These are phyloP conservation scores for Resseliella maxima DNA, from an alignment of 2,888 invertebrate genomes.

Conservation along the genomic window DNA sequence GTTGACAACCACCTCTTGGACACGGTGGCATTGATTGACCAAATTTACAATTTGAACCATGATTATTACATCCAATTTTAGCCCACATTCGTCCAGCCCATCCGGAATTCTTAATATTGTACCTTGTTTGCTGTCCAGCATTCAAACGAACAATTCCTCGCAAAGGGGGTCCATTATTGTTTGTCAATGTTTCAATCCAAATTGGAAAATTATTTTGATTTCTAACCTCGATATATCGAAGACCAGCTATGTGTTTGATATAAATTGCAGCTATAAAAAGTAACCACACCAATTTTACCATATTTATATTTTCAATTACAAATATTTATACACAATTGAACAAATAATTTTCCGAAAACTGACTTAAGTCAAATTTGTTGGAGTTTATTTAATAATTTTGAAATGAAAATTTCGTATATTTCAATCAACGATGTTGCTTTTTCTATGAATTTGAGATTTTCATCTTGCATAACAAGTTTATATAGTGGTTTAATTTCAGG, in stretches of 20 bases:
- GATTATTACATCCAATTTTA: constrained; percentile 35
- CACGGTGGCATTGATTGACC: constrained; percentile 55
- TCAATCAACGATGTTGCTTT: too few species aligned
- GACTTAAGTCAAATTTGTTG: too few species aligned
- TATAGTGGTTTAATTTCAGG: too few species aligned
- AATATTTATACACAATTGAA: too few species aligned
- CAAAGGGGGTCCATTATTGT: not conserved
- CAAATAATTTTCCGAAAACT: too few species aligned
- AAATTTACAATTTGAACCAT: constrained; percentile 36
- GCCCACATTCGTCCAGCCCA: constrained; percentile 46
- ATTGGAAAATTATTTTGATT: constrained; percentile 1
- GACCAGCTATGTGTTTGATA: not conserved
- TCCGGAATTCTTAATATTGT: not conserved
- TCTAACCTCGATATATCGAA: not conserved
- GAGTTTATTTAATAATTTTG: too few species aligned
- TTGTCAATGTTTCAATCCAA: not conserved
- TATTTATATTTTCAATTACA: too few species aligned
- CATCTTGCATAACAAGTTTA: too few species aligned
- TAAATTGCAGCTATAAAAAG: not conserved
- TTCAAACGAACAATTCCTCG: not conserved
- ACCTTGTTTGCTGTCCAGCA: not conserved
- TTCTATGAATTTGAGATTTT: too few species aligned
- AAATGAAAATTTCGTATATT: too few species aligned
- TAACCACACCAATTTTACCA: not conserved
- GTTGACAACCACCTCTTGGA: constrained; percentile 17